phyloP scores from a whole-genome alignment of 2,888 invertebrate species.

The Tolmerus cingulatus region DNA sequence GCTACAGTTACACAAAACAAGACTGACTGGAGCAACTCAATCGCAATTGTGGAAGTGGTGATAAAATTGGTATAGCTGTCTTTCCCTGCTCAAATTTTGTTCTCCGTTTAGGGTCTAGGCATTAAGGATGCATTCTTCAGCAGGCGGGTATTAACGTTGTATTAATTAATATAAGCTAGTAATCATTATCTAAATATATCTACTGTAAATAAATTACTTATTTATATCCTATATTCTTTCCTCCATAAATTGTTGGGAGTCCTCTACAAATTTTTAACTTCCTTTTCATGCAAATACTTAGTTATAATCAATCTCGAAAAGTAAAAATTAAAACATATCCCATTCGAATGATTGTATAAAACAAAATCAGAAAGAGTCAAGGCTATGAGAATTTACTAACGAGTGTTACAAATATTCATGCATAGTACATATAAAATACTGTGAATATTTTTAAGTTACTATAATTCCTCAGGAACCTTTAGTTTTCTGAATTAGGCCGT shows the following conservation, averaged over 20 bases:
- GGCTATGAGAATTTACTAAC: too few species aligned
- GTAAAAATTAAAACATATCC: too few species aligned
- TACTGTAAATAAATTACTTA: not conserved
- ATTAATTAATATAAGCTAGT: not conserved
- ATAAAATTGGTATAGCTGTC: not conserved
- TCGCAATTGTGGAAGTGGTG: not conserved
- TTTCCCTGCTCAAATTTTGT: not conserved
- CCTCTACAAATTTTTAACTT: too few species aligned
- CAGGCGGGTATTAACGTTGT: not conserved
- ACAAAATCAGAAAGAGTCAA: too few species aligned
- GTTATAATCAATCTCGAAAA: too few species aligned
- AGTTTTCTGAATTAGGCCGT: too few species aligned
- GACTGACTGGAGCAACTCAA: not conserved
- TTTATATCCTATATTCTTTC: not conserved
- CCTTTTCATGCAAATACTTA: too few species aligned
- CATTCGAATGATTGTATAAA: too few species aligned
- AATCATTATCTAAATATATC: not conserved
- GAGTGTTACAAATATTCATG: too few species aligned
- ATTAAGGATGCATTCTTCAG: not conserved
- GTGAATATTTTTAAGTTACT: too few species aligned
- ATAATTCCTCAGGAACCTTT: too few species aligned
- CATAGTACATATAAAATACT: too few species aligned
- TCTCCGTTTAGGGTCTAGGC: not conserved
- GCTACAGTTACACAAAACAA: not conserved
- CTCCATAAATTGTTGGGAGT: not conserved